A percentile compares a stretch with the other conserved stretches of the same genome.
Evolutionary conservation across 2,797 vertebrate species (phyloP).

Genomic region (Aplochiton taeniatus): DNA sequence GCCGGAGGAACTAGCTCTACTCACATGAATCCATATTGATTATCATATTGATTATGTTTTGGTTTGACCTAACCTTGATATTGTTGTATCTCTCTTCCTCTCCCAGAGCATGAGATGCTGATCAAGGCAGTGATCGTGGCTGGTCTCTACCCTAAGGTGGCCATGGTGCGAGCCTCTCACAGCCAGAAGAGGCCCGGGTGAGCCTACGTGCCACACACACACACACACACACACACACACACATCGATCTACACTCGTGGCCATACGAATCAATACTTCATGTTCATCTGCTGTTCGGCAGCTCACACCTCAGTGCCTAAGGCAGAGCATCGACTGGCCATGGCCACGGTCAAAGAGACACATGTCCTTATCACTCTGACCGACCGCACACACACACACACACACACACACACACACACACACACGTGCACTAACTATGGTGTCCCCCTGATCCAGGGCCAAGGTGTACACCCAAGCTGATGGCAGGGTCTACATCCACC

Average conservation of each 20-base stretch:
- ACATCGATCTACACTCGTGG: too few relatives aligned
- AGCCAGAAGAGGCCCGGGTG: slow-evolving; percentile 92
- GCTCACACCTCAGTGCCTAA: too few relatives aligned
- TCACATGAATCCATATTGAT: too few relatives aligned
- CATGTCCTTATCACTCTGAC: too few relatives aligned
- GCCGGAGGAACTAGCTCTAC: too few relatives aligned
- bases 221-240: background rate
- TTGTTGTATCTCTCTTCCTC: background rate
- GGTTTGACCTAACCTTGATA: too few relatives aligned
- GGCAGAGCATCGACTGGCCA: too few relatives aligned
- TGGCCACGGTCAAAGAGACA: too few relatives aligned
- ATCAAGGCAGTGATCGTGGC: slow-evolving; percentile 98
- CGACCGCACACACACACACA: background rate
- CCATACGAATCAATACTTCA: too few relatives aligned
- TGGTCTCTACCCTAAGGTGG: slow-evolving; percentile 97
- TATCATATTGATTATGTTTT: too few relatives aligned
- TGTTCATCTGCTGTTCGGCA: too few relatives aligned
- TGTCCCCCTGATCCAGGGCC: slow-evolving; percentile 67
- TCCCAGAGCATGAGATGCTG: slow-evolving; percentile 92
- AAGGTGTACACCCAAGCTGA: slow-evolving; percentile 96
- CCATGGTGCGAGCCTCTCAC: slow-evolving; percentile 87
- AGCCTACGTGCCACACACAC: slow-evolving; percentile 57
- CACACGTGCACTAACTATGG: background rate
- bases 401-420: background rate
- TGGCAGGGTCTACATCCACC: slow-evolving; percentile 92